Base-by-base conservation (phyloP, 2,113 vertebrate genomes). In the Vidua macroura region DNA sequence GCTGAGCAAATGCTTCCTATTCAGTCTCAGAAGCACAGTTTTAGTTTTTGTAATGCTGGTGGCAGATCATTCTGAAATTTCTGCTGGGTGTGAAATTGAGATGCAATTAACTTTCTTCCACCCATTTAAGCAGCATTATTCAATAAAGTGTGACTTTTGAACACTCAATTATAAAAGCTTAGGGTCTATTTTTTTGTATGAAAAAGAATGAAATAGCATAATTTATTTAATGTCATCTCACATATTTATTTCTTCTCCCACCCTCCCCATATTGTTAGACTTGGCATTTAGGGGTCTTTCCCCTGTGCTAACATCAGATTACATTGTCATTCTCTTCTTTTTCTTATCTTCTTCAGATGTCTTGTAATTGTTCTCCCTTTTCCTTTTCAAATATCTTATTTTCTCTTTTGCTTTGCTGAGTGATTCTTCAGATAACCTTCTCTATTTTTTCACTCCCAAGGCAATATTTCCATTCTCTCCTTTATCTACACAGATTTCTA, bases 361-460 rank as follows among this genome's bases (percentile, higher is more conserved):
- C 28, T 77, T 33, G 12, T 52, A 28, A 48, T 56, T 53, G 4
- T 74, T 66, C 3, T 6, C 37, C 8, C 3, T 73, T 74, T 76
- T 56, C 10, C 30, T 73, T 62, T 51, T 30, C 22, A n/a, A 23
- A 9, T 63, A 58, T 76, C 24, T 63, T 58, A 28, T 28, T 69
- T 68, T 77, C 3, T 46, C 12, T 67, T 52, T n/a, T 31, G 19
- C 9, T 88, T 91, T 85, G 4, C 49, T 58, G 35, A 73, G 7
- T 0, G 0, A 11, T 75, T 80, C 9, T 48, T 20, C 8, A 27
- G 15, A 35, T 28, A 69, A 11, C 7, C 8, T 37, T 21, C 20
- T 39, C 5, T 53, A 12, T 58, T 60, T 81, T 81, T 85, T 83
- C 12, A 20, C 43, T 67, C 10, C 15, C 6, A 63, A 39, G 53